These are phyloP conservation scores for Leucoraja ocellata DNA, from an alignment of 2,797 vertebrate species.

Conservation along the genomic window DNA sequence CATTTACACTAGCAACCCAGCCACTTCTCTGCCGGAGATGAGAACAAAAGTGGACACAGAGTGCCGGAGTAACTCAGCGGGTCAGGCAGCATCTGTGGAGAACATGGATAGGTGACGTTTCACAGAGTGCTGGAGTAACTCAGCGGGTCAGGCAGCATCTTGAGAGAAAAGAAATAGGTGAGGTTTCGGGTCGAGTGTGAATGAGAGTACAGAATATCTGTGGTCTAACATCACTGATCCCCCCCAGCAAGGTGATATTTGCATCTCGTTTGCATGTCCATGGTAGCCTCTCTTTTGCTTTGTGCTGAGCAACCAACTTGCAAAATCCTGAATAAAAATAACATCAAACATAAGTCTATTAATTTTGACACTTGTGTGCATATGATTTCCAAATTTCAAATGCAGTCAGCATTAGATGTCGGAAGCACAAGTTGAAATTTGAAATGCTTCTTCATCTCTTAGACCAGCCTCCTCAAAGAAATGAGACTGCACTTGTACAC, in stretches of 20 bases:
- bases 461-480: background rate
- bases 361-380: background rate
- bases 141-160: too few relatives aligned
- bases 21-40: too few relatives aligned
- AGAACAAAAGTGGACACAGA: too few relatives aligned
- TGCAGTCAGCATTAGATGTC: background rate
- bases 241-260: background rate
- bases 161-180: too few relatives aligned
- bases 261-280: background rate
- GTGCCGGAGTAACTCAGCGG: too few relatives aligned
- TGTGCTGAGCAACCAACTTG: background rate
- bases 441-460: background rate
- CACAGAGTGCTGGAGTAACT: too few relatives aligned
- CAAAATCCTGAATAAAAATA: background rate
- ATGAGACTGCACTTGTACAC: background rate
- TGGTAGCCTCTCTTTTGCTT: background rate
- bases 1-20: too few relatives aligned
- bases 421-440: background rate
- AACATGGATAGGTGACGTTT: too few relatives aligned
- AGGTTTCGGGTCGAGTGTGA: background rate
- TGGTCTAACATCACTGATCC: background rate
- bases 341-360: background rate
- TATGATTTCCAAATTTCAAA: background rate
- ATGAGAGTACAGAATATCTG: background rate
- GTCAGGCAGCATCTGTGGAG: too few relatives aligned